Evolutionary conservation across 2,888 invertebrate genomes (phyloP).

Genomic region (Diaphora mendica): DNA sequence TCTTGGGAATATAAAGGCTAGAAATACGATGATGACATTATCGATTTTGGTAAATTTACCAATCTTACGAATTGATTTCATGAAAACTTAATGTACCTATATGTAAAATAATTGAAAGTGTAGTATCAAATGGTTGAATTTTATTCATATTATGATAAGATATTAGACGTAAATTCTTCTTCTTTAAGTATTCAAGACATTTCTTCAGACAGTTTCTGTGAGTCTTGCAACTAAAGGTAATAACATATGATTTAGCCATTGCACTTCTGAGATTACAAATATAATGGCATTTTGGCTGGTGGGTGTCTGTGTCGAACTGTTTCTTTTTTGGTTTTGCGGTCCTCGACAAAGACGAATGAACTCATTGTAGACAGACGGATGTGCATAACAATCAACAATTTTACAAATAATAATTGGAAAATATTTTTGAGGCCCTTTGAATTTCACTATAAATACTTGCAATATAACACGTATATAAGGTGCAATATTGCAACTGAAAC

Average conservation of each 20-base stretch:
- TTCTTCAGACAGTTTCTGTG: neutral
- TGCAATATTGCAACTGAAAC: neutral
- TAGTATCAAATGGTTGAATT: neutral
- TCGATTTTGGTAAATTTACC: no score
- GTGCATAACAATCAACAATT: constrained; percentile 14
- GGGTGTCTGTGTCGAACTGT: constrained; percentile 26
- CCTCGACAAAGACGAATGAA: constrained; percentile 56
- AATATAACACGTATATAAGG: no score
- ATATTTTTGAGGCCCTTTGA: neutral
- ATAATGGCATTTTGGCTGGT: constrained; percentile 3
- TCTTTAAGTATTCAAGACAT: no score
- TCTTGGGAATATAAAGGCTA: no score
- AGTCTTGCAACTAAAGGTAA: no score
- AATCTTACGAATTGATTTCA: no score
- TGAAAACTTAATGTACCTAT: no score
- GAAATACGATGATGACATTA: no score
- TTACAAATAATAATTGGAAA: neutral
- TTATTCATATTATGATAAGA: no score
- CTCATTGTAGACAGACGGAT: constrained; percentile 60
- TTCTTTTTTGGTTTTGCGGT: constrained; percentile 42
- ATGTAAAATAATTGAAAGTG: neutral
- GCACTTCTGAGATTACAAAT: constrained; percentile 14
- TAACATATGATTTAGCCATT: neutral
- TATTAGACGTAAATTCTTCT: neutral
- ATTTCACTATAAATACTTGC: neutral